phyloP scores from a whole-genome alignment of 2,113 vertebrate species.

The Alethe diademata region DNA sequence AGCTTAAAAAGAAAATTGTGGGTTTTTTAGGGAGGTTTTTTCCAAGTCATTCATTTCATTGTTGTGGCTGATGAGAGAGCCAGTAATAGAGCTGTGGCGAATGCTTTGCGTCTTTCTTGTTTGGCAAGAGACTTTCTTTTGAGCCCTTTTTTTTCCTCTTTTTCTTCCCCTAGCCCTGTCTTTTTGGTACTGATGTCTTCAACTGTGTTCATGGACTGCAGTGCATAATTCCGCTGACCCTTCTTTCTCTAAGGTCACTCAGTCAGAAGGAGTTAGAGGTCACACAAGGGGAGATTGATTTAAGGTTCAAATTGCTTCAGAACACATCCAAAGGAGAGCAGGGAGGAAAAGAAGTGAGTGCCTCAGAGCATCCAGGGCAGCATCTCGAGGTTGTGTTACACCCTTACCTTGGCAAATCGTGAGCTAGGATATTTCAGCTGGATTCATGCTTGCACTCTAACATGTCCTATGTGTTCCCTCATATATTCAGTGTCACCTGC shows the following conservation, averaged over 20 bases:
- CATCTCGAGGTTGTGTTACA: background rate
- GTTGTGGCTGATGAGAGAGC: background rate
- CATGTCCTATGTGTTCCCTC: background rate
- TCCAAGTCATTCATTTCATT: background rate
- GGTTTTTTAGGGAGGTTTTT: background rate
- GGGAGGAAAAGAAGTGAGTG: background rate
- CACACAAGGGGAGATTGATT: background rate
- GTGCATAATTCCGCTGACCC: slow-evolving; percentile 9
- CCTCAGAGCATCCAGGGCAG: background rate
- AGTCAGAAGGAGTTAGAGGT: slow-evolving; percentile 34
- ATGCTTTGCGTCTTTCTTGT: background rate
- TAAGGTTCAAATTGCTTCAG: slow-evolving; percentile 32
- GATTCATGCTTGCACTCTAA: background rate
- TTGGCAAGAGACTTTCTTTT: background rate
- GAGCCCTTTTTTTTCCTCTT: background rate
- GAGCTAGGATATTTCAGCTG: background rate
- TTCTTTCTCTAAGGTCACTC: background rate
- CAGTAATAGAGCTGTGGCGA: background rate
- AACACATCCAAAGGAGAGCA: background rate
- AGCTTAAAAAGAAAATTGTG: background rate
- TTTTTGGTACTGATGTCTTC: background rate
- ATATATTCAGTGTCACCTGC: background rate
- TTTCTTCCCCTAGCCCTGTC: background rate
- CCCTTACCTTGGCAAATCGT: background rate
- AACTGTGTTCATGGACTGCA: background rate